Percentiles rank a stretch among this genome's conserved stretches.
Evolutionary conservation across 2,113 vertebrate genomes (phyloP).

Genomic region (Lichenostomus cassidix): DNA sequence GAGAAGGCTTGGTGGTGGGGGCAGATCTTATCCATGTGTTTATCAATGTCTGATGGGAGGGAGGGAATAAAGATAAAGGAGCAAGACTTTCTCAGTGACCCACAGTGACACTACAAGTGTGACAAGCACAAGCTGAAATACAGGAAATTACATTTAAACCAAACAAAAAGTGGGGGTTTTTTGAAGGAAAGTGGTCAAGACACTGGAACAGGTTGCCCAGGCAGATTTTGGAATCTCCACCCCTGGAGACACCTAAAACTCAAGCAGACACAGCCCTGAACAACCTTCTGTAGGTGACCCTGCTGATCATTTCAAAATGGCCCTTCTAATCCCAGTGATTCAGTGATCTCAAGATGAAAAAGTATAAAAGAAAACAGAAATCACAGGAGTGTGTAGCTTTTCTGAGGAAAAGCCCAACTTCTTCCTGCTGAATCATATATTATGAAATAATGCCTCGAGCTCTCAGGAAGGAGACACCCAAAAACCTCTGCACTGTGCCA

Average conservation of each 20-base stretch:
- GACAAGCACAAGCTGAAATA: not conserved
- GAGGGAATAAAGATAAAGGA: not conserved
- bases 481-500: not conserved
- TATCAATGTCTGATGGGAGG: not conserved
- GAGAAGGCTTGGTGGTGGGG: not conserved
- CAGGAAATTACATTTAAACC: not conserved
- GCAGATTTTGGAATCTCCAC: not conserved
- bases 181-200: not conserved
- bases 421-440: conserved; percentile 3
- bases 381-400: not conserved
- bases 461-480: conserved; percentile 14
- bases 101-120: not conserved
- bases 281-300: not conserved
- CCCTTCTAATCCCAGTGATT: not conserved
- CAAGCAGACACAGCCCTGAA: not conserved
- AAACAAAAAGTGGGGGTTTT: not conserved
- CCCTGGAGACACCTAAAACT: not conserved
- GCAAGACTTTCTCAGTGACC: not conserved
- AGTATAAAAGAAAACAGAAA: not conserved
- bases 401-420: not conserved
- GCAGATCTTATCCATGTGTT: not conserved
- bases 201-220: not conserved
- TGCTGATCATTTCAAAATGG: not conserved
- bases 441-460: not conserved
- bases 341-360: not conserved